Conservation (phyloP, 2,888 invertebrate species). For the Cremastinae sp. region DNA sequence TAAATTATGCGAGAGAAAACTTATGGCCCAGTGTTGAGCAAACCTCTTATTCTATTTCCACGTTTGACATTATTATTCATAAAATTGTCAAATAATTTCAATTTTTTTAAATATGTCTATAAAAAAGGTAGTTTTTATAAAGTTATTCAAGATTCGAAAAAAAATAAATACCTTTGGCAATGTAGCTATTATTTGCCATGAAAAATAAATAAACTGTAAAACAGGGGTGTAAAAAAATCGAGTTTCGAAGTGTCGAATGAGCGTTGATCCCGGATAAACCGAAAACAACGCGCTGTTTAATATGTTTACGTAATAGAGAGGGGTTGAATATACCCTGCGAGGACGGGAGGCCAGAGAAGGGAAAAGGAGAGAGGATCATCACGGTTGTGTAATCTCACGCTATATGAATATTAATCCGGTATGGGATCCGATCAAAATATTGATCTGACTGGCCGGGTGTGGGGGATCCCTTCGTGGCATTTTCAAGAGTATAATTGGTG, state of each 20-base stretch:
- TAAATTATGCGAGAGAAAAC: constrained; percentile 32
- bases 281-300: constrained; percentile 37
- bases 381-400: constrained; percentile 46
- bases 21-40: neutral
- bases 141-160: no score
- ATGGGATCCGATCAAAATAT: constrained; percentile 45
- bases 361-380: constrained; percentile 1
- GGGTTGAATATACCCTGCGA: neutral
- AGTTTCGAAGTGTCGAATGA: constrained; percentile 59
- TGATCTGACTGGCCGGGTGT: constrained; percentile 19
- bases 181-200: neutral
- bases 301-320: constrained; percentile 46
- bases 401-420: constrained; percentile 60
- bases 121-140: no score
- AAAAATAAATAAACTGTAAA: neutral
- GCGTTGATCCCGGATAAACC: constrained; percentile 1
- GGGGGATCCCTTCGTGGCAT: constrained; percentile 32
- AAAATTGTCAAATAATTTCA: neutral
- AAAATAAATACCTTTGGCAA: neutral
- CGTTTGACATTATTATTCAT: constrained; percentile 10
- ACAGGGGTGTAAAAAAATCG: neutral
- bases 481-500: constrained; percentile 38
- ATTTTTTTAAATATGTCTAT: no score
- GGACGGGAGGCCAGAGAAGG: neutral
- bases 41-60: constrained; percentile 3